These are phyloP conservation scores for Papilio dardanus DNA, from an alignment of 1,140 invertebrate genomes.

Conservation along the genomic window DNA sequence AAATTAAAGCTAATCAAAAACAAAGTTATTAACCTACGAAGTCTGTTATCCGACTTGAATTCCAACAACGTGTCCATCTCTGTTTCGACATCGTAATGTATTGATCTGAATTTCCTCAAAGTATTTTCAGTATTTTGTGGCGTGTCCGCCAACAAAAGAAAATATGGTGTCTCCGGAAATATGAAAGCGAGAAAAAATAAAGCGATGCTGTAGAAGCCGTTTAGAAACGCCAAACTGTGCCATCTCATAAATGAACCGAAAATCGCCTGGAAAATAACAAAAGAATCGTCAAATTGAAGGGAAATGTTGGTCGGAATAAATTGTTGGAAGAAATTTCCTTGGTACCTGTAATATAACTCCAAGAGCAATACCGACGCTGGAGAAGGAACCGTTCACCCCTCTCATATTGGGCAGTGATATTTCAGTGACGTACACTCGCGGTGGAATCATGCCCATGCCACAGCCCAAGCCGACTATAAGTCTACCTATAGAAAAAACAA, in stretches of 20 bases:
- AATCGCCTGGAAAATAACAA: constrained; percentile 51
- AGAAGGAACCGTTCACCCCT: constrained; percentile 84
- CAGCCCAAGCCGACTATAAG: constrained; percentile 82
- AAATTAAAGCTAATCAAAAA: constrained; percentile 32
- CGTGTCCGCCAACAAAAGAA: constrained; percentile 47
- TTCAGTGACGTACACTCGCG: constrained; percentile 85
- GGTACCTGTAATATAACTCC: constrained; percentile 77
- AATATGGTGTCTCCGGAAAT: constrained; percentile 66
- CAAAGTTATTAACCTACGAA: constrained; percentile 54
- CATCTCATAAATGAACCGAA: constrained; percentile 53
- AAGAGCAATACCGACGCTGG: constrained; percentile 83
- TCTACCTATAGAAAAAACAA: constrained; percentile 46
- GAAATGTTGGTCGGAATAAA: neutral
- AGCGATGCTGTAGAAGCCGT: constrained; percentile 40
- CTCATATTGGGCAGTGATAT: constrained; percentile 83
- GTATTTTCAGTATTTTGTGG: constrained; percentile 41
- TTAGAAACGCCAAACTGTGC: constrained; percentile 48
- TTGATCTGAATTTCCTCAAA: constrained; percentile 49
- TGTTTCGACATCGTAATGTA: constrained; percentile 47
- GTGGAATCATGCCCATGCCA: constrained; percentile 83
- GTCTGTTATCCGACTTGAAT: constrained; percentile 55
- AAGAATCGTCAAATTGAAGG: neutral
- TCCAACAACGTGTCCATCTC: constrained; percentile 56
- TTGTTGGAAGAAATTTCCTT: neutral
- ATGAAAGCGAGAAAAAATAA: constrained; percentile 47